These are phyloP conservation scores for Theretra japonica DNA, from an alignment of 2,888 invertebrate genomes.

Conservation along the genomic window DNA sequence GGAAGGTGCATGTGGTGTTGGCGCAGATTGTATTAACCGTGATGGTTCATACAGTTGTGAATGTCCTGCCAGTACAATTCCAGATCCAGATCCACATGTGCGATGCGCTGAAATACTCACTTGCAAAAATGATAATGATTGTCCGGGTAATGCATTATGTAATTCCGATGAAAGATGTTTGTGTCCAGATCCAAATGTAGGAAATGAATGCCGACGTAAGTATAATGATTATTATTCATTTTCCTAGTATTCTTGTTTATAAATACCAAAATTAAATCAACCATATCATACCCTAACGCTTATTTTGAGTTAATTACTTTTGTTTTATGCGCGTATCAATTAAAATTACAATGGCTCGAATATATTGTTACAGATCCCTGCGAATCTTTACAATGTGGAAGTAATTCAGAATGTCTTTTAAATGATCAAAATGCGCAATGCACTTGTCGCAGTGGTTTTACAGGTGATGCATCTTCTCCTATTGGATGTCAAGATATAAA, in stretches of 20 bases:
- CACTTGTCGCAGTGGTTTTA: constrained; percentile 92
- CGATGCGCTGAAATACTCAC: constrained; percentile 93
- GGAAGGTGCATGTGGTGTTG: constrained; percentile 90
- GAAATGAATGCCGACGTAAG: constrained; percentile 96
- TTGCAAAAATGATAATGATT: constrained; percentile 90
- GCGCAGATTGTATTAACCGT: constrained; percentile 91
- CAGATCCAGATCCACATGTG: constrained; percentile 93
- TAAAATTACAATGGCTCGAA: too few relatives aligned
- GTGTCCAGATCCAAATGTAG: constrained; percentile 96
- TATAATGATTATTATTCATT: constrained; percentile 42
- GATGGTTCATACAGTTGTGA: constrained; percentile 91
- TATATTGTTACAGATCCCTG: constrained; percentile 90
- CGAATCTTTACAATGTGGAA: constrained; percentile 92
- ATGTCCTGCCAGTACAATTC: constrained; percentile 92
- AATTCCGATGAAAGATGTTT: constrained; percentile 91
- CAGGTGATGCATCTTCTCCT: constrained; percentile 86
- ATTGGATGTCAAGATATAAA: constrained; percentile 94
- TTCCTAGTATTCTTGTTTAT: neutral
- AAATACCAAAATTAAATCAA: too few relatives aligned
- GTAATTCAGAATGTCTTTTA: constrained; percentile 95
- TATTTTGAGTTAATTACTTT: constrained; percentile 22
- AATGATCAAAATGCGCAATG: constrained; percentile 93
- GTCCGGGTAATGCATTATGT: constrained; percentile 95
- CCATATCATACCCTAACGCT: neutral
- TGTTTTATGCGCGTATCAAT: neutral